phyloP scores from a whole-genome alignment of 1,140 invertebrate genomes.

The Pseudomyrmex cubaensis region DNA sequence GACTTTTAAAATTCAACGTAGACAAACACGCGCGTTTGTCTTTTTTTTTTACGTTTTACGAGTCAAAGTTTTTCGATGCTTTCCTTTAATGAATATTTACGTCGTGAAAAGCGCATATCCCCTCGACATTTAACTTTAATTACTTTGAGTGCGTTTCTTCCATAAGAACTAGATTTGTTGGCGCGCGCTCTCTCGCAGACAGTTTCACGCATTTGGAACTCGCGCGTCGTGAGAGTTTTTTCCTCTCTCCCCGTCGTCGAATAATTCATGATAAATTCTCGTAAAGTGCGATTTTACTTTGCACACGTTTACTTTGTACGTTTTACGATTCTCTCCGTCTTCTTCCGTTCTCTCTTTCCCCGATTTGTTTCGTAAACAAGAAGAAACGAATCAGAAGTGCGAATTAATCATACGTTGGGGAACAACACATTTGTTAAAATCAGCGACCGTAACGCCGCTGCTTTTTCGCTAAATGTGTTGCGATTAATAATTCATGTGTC shows the following conservation, averaged over 20 bases:
- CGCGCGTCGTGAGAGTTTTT: slow-evolving; percentile 12
- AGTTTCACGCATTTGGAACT: slow-evolving; percentile 58
- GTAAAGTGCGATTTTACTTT: not conserved
- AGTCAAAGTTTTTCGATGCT: not conserved
- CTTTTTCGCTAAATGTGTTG: not conserved
- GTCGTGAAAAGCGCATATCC: not conserved
- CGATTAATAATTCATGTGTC: slow-evolving; percentile 41
- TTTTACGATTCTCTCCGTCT: slow-evolving; percentile 26
- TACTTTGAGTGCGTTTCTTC: slow-evolving; percentile 13
- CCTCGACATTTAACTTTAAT: not conserved
- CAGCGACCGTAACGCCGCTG: slow-evolving; percentile 8
- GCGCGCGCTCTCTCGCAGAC: slow-evolving; percentile 42
- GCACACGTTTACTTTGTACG: slow-evolving; percentile 10
- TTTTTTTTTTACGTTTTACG: not conserved
- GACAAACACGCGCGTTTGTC: too few relatives aligned
- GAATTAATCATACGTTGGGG: slow-evolving; percentile 18
- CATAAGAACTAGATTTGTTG: slow-evolving; percentile 41
- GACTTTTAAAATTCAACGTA: too few relatives aligned
- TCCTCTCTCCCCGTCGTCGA: not conserved
- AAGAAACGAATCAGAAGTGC: slow-evolving; percentile 29
- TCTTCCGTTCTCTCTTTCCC: slow-evolving; percentile 14
- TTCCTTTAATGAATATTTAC: too few relatives aligned
- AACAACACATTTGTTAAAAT: slow-evolving; percentile 29
- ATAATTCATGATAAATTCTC: slow-evolving; percentile 48
- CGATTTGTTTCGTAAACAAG: slow-evolving; percentile 5